phyloP scores from a whole-genome alignment of 2,888 invertebrate species.

The Diarsia brunnea region DNA sequence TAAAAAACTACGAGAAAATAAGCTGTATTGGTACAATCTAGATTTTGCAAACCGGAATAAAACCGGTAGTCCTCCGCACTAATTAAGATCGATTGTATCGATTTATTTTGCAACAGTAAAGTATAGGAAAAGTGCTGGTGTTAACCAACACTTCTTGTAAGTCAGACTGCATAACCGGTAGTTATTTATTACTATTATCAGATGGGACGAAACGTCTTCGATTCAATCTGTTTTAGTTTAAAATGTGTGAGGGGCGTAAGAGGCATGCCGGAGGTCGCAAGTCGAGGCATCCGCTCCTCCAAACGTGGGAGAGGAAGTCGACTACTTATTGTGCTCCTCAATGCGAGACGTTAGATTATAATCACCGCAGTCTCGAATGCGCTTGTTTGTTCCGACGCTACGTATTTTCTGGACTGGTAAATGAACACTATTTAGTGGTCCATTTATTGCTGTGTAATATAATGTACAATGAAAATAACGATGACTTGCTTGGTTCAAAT shows the following conservation, averaged over 20 bases:
- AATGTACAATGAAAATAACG: slow-evolving; percentile 27
- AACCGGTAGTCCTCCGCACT: slow-evolving; percentile 30
- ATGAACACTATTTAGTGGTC: slow-evolving; percentile 49
- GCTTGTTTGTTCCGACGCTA: slow-evolving; percentile 69
- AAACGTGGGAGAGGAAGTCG: slow-evolving; percentile 90
- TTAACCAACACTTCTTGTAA: background rate
- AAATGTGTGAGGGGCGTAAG: slow-evolving; percentile 76
- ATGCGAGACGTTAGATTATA: slow-evolving; percentile 86
- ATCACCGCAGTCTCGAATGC: slow-evolving; percentile 73
- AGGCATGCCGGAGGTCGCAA: slow-evolving; percentile 84
- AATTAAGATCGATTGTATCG: slow-evolving; percentile 36
- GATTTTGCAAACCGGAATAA: slow-evolving; percentile 23
- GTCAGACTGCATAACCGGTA: slow-evolving; percentile 19
- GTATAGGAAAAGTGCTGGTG: slow-evolving; percentile 15
- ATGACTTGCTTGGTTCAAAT: slow-evolving; percentile 16
- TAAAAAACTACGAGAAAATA: slow-evolving; percentile 7
- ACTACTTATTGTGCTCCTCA: slow-evolving; percentile 89
- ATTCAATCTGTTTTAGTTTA: slow-evolving; percentile 66
- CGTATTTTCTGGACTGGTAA: slow-evolving; percentile 70
- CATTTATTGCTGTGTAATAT: slow-evolving; percentile 35
- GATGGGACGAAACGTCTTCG: slow-evolving; percentile 46
- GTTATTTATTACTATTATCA: slow-evolving; percentile 28
- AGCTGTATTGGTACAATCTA: slow-evolving; percentile 8
- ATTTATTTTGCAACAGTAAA: slow-evolving; percentile 43
- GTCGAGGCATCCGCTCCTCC: slow-evolving; percentile 85